A percentile compares a stretch with the other conserved stretches of the same genome.
These are phyloP conservation scores for Saguinus imperator DNA, from an alignment of 2,113 vertebrate genomes.

Conservation along the genomic window DNA sequence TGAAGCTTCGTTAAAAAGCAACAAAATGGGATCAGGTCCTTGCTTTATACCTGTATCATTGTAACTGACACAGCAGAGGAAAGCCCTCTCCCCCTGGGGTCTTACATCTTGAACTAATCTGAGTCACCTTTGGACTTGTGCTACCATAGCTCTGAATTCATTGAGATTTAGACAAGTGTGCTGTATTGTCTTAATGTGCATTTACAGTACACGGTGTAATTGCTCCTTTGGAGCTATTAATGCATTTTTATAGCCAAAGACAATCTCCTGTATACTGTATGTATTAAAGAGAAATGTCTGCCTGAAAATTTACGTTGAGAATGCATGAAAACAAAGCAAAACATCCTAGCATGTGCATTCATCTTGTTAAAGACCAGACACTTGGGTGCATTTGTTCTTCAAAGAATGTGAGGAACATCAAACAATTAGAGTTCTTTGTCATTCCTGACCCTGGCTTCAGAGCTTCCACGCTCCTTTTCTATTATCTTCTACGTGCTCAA, in stretches of 20 bases:
- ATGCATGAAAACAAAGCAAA: constrained; percentile 63
- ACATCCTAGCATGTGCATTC: constrained; percentile 12
- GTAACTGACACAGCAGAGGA: background rate
- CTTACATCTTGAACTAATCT: background rate
- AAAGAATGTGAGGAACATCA: constrained; percentile 50
- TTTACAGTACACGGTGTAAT: constrained; percentile 77
- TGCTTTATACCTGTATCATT: background rate
- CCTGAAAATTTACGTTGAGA: constrained; percentile 72
- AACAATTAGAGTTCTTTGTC: constrained; percentile 57
- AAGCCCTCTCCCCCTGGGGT: background rate
- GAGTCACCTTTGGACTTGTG: constrained; percentile 60
- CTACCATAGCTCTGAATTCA: constrained; percentile 52
- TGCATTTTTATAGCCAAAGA: constrained; percentile 76
- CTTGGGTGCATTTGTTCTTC: constrained; percentile 68
- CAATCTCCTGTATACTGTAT: constrained; percentile 46
- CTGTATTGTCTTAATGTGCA: constrained; percentile 73
- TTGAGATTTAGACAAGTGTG: constrained; percentile 62
- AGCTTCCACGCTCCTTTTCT: background rate
- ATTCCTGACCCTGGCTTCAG: background rate
- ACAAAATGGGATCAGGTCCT: background rate
- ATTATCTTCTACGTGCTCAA: background rate
- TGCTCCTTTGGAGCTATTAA: constrained; percentile 80
- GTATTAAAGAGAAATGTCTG: constrained; percentile 70
- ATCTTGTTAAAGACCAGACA: constrained; percentile 61
- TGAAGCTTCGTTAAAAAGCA: background rate